Evolutionary conservation across 2,113 vertebrate species (phyloP), one percentile per base, ranked within the genome.

Genomic region (Marmota flaviventris): DNA sequence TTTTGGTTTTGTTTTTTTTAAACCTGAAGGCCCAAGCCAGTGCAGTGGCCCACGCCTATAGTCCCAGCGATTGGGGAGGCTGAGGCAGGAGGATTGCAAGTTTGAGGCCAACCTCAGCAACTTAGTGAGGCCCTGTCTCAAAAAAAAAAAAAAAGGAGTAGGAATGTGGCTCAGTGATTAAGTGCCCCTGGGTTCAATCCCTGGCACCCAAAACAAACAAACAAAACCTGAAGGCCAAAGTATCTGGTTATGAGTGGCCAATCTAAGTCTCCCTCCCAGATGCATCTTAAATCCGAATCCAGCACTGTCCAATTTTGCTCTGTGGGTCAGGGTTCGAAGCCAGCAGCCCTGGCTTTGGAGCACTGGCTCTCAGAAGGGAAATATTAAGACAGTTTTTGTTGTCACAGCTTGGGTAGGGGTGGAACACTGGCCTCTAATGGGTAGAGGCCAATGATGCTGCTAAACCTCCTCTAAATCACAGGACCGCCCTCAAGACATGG

Each of bases 281-380:
- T 27, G 37, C 0, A 0, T 37, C 39, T 58, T 37, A 13, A 1
- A 3, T 18, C 61, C 67, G 5, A 2, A 3, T 6, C n/a, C 0
- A 0, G 29, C 1, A 0, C n/a, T 20, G 14, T 34, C 70, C n/a
- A 3, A 45, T 2, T 53, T 3, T 2, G 58, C 39, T 13, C 45
- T 39, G 48, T 11, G 5, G 4, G 65, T 51, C 2, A 6, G 58
- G 48, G 51, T 65, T 8, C 20, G n/a, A 5, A 0, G 13, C 6
- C 69, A 77, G 4, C 0, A 1, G 78, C 51, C 10, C 22, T 22
- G 37, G 63, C 37, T 29, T 4, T 0, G 53, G 48, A 13, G 8
- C 34, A 18, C 16, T 1, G 34, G 48, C 53, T 65, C 25, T 29
- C 37, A 17, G 7, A 0, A 0, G 14, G 20, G 65, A 5, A 34